phyloP scores from a whole-genome alignment of 23 tunicate species.

The Oikopleura albicans region DNA sequence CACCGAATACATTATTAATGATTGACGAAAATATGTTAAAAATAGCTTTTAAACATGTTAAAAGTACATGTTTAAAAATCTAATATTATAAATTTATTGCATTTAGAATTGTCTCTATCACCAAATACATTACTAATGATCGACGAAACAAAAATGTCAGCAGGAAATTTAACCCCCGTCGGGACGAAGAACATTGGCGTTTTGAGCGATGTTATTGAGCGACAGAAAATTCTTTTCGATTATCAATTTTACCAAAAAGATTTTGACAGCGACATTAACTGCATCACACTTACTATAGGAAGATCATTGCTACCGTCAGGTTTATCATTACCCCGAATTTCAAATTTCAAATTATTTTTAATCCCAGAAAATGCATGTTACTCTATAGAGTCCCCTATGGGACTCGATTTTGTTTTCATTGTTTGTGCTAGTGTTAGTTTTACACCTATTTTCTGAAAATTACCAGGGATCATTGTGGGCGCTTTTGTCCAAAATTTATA shows the following conservation, averaged over 20 bases:
- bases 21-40: background rate
- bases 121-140: background rate
- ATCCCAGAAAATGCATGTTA: too few relatives aligned
- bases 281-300: background rate
- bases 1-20: background rate
- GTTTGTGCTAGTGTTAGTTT: too few relatives aligned
- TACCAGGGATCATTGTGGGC: too few relatives aligned
- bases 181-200: background rate
- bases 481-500: too few relatives aligned
- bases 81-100: too few relatives aligned
- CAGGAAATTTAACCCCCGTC: background rate
- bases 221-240: background rate
- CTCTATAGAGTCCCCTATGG: too few relatives aligned
- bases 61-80: too few relatives aligned
- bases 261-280: background rate
- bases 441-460: too few relatives aligned
- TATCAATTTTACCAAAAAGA: conserved; percentile 1
- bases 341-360: too few relatives aligned
- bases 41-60: too few relatives aligned
- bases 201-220: background rate
- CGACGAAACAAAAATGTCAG: background rate
- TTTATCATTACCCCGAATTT: too few relatives aligned
- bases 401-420: too few relatives aligned
- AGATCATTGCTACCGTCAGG: conserved; percentile 1
- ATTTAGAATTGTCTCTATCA: background rate